Evolutionary conservation across 1,140 invertebrate genomes (phyloP), one percentile per base, ranked within the genome.

Genomic region (Steinernema khuongi): DNA sequence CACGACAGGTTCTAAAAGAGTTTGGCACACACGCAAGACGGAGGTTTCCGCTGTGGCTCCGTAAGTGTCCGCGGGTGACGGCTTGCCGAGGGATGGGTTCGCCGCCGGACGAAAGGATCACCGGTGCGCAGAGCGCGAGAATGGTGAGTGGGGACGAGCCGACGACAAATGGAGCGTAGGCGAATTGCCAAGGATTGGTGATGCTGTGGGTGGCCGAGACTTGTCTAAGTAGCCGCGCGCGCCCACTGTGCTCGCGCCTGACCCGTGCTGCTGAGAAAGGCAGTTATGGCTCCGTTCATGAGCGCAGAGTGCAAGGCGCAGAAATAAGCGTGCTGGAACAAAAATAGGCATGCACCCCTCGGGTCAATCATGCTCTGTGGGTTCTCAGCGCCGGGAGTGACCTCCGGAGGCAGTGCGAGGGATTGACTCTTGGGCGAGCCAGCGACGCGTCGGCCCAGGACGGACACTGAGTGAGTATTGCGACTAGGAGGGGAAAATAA

Each of bases 151-250:
- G 26, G 50, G 50, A 60, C 50, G 50, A 60, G 50, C 50, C n/a
- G 36, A 41, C 36, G 19, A 60, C 50, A 60, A 60, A 60, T 60
- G 50, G 50, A 26, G 50, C 22, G 50, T 60, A 60, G 4, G 50
- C 22, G 50, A 60, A 60, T 60, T 60, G 50, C 50, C 50, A 60
- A 60, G 50, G 50, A 60, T 60, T 60, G 50, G 2, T 60, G 50
- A 60, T 60, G 50, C 50, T 11, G 7, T 26, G 50, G 7, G 7
- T 60, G 50, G 50, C 22, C 50, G 50, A 22, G 50, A 41, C 7
- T 41, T n/a, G 36, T 41, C 36, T 41, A 41, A 41, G 7, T 41
- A 41, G 36, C 36, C 36, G n/a, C n/a, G 36, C 36, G 36, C 36
- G 36, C 36, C 7, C 36, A 41, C 36, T 41, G 26, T 14, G 50